phyloP scores from a whole-genome alignment of 2,797 vertebrate species.

The Denticeps clupeoides region DNA sequence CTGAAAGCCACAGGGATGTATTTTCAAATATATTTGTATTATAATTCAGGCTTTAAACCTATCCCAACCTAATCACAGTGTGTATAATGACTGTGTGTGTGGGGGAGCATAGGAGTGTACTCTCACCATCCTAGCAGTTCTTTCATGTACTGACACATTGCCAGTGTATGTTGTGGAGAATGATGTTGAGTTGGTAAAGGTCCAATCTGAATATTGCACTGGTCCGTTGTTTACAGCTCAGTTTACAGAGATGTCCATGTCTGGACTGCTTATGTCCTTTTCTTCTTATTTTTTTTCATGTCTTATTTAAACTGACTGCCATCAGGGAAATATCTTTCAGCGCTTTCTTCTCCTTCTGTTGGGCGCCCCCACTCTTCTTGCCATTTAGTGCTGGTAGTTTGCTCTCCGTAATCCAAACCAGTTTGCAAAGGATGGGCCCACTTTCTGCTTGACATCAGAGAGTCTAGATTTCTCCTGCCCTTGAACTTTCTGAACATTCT shows the following conservation, averaged over 20 bases:
- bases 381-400: constrained; percentile 73
- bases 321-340: constrained; percentile 66
- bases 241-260: constrained; percentile 44
- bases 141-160: constrained; percentile 73
- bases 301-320: constrained; percentile 69
- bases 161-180: constrained; percentile 48
- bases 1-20: too few species aligned
- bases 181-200: constrained; percentile 56
- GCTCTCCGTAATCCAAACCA: constrained; percentile 86
- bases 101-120: too few species aligned
- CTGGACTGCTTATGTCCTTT: constrained; percentile 54
- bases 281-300: constrained; percentile 79
- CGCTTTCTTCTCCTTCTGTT: constrained; percentile 79
- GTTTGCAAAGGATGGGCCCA: constrained; percentile 73
- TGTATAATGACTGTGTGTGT: background rate
- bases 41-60: too few species aligned
- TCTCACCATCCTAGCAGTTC: constrained; percentile 78
- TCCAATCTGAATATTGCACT: constrained; percentile 58
- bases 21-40: too few species aligned
- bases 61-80: background rate
- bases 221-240: constrained; percentile 55
- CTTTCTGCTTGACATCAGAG: constrained; percentile 66
- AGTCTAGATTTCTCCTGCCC: constrained; percentile 63
- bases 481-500: constrained; percentile 81
- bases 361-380: constrained; percentile 66